Percentiles rank a stretch among this genome's conserved stretches.
Evolutionary conservation across 2,113 vertebrate species (phyloP).

Genomic region (Maccullochella peelii): DNA sequence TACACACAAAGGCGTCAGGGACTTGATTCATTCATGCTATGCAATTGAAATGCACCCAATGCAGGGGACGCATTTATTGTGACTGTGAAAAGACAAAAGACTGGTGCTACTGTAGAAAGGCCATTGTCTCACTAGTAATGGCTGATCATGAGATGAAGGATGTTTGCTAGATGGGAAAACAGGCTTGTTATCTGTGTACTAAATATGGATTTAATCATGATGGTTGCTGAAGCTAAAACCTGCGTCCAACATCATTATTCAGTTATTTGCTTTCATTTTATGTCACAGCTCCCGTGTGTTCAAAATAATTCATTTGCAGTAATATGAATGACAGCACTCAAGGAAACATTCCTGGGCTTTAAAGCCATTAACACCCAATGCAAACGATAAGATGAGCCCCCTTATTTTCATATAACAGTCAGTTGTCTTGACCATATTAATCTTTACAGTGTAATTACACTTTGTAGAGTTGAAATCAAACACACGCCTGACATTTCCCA

Average conservation of each 20-base stretch:
- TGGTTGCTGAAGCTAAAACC: conserved; percentile 16
- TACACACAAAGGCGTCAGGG: conserved; percentile 17
- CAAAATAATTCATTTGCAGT: background rate
- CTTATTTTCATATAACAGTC: background rate
- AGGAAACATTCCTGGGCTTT: background rate
- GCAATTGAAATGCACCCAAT: conserved; percentile 21
- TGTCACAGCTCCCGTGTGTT: background rate
- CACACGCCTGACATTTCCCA: background rate
- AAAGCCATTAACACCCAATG: background rate
- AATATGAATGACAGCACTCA: background rate
- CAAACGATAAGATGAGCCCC: background rate
- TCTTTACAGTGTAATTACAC: background rate
- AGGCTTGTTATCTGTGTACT: conserved; percentile 36
- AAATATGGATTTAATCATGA: conserved; percentile 44
- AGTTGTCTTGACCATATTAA: background rate
- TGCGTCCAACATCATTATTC: background rate
- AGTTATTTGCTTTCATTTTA: conserved; percentile 9
- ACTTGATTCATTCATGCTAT: conserved; percentile 29
- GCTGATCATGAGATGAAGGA: conserved; percentile 33
- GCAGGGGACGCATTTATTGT: conserved; percentile 30
- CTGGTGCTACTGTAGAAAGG: conserved; percentile 15
- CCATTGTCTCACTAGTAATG: conserved; percentile 37
- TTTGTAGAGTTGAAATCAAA: background rate
- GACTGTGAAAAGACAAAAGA: conserved; percentile 42
- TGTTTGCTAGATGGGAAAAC: conserved; percentile 36